A percentile compares a stretch with the other conserved stretches of the same genome.
phyloP scores from a whole-genome alignment of 2,797 vertebrate species.

The Mustela erminea region DNA sequence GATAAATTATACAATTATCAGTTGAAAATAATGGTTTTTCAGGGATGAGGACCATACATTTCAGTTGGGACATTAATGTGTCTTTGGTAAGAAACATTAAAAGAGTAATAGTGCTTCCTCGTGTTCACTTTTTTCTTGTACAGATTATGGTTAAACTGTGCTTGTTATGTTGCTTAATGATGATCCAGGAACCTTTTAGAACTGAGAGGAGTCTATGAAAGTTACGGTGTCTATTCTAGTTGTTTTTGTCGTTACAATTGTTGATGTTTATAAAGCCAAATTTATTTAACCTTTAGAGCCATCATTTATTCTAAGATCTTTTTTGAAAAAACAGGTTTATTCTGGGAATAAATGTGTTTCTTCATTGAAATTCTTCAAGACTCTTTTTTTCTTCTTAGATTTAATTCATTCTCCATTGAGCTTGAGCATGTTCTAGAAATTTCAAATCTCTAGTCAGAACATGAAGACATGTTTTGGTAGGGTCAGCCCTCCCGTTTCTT shows the following conservation, averaged over 20 bases:
- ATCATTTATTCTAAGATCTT: background rate
- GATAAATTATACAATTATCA: background rate
- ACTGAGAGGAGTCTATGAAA: background rate
- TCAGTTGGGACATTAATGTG: background rate
- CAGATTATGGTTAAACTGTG: background rate
- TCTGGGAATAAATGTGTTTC: slow-evolving; percentile 35
- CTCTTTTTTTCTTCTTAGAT: background rate
- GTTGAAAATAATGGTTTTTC: slow-evolving; percentile 52
- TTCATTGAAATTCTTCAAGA: slow-evolving; percentile 24
- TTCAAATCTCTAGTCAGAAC: slow-evolving; percentile 34
- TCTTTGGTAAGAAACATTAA: slow-evolving; percentile 52
- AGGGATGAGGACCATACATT: background rate
- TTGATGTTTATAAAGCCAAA: background rate
- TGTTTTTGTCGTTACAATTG: background rate
- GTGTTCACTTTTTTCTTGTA: slow-evolving; percentile 25
- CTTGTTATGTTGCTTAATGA: background rate
- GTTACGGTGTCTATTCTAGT: background rate
- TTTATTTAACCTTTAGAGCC: background rate
- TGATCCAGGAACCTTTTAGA: background rate
- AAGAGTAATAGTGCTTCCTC: background rate
- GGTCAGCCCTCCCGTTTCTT: background rate
- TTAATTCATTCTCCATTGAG: slow-evolving; percentile 26
- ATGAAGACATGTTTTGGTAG: background rate
- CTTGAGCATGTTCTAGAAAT: slow-evolving; percentile 24
- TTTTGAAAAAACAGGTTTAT: background rate